phyloP scores from a whole-genome alignment of 2,888 invertebrate species.

The Adineta ricciae region DNA sequence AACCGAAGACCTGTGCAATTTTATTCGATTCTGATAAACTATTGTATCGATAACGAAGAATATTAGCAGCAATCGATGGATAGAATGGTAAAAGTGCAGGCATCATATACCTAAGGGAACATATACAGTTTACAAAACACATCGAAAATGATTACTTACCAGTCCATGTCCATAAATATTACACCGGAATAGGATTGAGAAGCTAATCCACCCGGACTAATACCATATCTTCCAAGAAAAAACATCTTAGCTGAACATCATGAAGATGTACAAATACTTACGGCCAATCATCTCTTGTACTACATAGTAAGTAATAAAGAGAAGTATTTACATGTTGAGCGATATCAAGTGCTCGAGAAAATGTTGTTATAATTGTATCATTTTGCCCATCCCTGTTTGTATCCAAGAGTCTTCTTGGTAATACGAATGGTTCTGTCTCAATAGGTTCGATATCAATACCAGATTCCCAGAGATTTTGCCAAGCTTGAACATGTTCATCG shows the following conservation, averaged over 20 bases:
- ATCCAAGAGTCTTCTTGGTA: neutral
- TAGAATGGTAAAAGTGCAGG: neutral
- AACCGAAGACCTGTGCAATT: neutral
- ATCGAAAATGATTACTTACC: neutral
- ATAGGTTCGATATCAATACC: neutral
- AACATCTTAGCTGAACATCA: no score
- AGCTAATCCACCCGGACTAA: neutral
- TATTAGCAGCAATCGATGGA: neutral
- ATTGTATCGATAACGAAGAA: neutral
- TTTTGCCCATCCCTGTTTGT: neutral
- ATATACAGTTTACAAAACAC: neutral
- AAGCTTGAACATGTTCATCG: neutral
- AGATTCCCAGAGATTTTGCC: neutral
- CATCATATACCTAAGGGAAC: neutral
- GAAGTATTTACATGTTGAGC: slow-evolving; percentile 14
- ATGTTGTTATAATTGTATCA: neutral
- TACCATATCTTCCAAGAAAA: slow-evolving; percentile 14
- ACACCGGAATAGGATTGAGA: neutral
- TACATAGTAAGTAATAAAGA: neutral
- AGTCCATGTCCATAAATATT: slow-evolving; percentile 5
- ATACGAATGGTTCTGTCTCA: neutral
- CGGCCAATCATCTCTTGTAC: slow-evolving; percentile 16
- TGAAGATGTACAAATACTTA: neutral
- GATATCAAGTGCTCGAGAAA: neutral
- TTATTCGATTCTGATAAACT: slow-evolving; percentile 17